Conservation (phyloP, 2,797 vertebrate genomes). For the Tokudaia muenninki region DNA sequence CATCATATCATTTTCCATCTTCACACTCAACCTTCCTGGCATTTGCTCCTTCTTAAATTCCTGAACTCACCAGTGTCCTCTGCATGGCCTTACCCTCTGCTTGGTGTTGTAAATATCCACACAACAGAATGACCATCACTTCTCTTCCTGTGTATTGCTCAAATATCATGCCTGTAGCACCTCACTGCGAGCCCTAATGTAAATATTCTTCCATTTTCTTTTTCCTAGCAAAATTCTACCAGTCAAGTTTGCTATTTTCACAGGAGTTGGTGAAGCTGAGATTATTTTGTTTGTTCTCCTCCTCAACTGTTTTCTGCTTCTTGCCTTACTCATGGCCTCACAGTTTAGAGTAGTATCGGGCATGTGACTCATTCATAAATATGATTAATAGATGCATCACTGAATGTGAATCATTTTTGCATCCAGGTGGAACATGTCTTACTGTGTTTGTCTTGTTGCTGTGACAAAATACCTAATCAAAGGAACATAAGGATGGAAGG, state of each 20-base stretch:
- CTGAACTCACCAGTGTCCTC: neutral
- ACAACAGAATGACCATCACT: neutral
- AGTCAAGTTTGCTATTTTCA: neutral
- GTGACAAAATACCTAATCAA: neutral
- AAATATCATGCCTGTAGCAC: neutral
- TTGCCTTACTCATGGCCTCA: neutral
- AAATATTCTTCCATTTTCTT: neutral
- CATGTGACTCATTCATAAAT: neutral
- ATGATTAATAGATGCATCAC: neutral
- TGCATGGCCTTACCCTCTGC: neutral
- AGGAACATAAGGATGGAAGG: neutral
- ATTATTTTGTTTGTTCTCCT: neutral
- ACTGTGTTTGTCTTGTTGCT: neutral
- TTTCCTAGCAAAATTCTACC: neutral
- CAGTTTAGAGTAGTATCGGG: neutral
- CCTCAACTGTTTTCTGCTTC: neutral
- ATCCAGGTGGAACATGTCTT: neutral
- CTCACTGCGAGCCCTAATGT: neutral
- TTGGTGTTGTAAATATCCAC: neutral
- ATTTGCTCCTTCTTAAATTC: neutral
- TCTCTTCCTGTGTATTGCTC: neutral
- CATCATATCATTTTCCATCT: neutral
- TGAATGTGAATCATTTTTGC: conserved; percentile 21
- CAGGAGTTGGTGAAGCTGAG: neutral
- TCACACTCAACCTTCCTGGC: neutral